These are phyloP conservation scores for Athalia rosae DNA, from an alignment of 2,888 invertebrate species.

Conservation along the genomic window DNA sequence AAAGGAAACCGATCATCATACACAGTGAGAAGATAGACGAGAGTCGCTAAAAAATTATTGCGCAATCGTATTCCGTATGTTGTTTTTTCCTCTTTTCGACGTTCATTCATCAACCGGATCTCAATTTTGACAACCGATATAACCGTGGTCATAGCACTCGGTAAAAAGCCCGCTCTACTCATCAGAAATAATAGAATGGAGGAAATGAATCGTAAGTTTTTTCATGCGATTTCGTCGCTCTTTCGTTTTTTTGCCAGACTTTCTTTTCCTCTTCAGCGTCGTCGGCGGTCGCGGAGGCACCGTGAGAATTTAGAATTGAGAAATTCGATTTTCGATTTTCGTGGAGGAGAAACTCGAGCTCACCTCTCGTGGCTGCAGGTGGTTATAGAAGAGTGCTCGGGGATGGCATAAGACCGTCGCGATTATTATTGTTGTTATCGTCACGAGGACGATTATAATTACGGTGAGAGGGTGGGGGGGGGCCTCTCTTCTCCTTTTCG, in stretches of 20 bases:
- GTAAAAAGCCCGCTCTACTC: constrained; percentile 6
- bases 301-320: no score
- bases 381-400: neutral
- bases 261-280: constrained; percentile 37
- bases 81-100: neutral
- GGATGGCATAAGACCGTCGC: constrained; percentile 12
- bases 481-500: constrained; percentile 50
- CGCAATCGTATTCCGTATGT: neutral
- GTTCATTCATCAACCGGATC: neutral
- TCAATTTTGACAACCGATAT: constrained; percentile 28
- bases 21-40: no score
- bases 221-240: neutral
- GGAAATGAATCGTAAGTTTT: constrained; percentile 17
- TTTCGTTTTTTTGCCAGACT: neutral
- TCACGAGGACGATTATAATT: constrained; percentile 40
- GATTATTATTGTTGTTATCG: constrained; percentile 21
- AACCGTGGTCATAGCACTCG: no score
- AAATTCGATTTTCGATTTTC: no score
- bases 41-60: neutral
- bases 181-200: constrained; percentile 14
- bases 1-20: constrained; percentile 45
- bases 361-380: constrained; percentile 16
- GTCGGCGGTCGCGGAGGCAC: no score
- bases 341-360: neutral
- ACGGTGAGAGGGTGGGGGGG: constrained; percentile 10